Base-by-base conservation (phyloP, 30 jellyfish, hydroid and myxozoan species). In the Aurelia aurita region DNA sequence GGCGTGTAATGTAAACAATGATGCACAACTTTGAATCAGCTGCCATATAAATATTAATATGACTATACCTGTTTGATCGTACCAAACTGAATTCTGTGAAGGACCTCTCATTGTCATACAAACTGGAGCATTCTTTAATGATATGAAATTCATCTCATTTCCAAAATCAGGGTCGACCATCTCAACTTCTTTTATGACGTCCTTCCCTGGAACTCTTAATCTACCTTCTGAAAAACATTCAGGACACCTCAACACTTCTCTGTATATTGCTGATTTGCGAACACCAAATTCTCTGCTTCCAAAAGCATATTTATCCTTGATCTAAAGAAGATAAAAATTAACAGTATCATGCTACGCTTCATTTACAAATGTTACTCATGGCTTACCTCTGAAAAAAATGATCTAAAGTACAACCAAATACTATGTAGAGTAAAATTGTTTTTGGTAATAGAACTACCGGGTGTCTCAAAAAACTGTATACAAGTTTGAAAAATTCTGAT, bases 91-190 rank as follows among this genome's bases (percentile, higher is more conserved):
- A 69, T 51, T 54, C n/a, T 85, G 34, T 2, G 95, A 73, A 14
- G 95, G 95, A 31, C 95, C 89, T 61, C 46, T 60, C 19, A 85
- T 32, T 2, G 80, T 77, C 85, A 85, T 72, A 31, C 84, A 73
- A 15, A 71, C 23, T 12, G 95, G 94, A 0, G 94, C 88, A 72
- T 85, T 63, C 35, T 72, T 75, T 19, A 67, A 51, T 55, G 87
- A 23, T 12, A 74, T 66, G 39, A 61, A 85, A 14, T 85, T 85
- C 89, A 60, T 66, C 66, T 85, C 95, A 74, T 85, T 85, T 19
- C 89, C 88, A 74, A 73, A 85, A 67, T 85, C 95, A 16, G 95
- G 95, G 54, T 85, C 95, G 45, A 73, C 67, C 79, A 54, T 39
- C 14, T 85, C 89, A 25, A 39, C 73, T 29, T 51, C 79, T 27